A percentile compares a stretch with the other conserved stretches of the same genome.
phyloP scores from a whole-genome alignment of 2,888 invertebrate genomes.

The Napeogenes sylphis region DNA sequence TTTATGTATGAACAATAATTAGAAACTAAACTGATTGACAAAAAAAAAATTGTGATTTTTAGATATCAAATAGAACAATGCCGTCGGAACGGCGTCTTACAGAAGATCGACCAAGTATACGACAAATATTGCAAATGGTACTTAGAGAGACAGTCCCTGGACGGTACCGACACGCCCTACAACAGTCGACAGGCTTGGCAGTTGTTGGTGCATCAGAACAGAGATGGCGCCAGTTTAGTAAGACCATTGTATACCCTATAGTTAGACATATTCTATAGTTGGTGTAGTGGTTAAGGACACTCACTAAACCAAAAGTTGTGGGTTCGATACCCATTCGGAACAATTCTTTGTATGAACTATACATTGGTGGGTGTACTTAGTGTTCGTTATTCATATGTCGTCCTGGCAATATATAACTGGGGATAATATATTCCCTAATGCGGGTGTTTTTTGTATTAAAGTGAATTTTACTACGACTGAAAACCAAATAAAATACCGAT shows the following conservation, averaged over 20 bases:
- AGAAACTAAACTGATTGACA: not conserved
- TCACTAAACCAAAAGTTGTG: too few relatives aligned
- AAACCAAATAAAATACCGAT: not conserved
- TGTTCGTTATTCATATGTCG: too few relatives aligned
- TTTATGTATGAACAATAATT: too few relatives aligned
- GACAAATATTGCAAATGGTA: conserved; percentile 82
- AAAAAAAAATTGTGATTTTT: not conserved
- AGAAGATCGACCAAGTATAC: conserved; percentile 81
- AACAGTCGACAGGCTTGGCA: conserved; percentile 88
- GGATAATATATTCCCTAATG: too few relatives aligned
- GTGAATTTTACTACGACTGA: too few relatives aligned
- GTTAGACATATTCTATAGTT: not conserved
- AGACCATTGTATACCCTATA: conserved; percentile 24
- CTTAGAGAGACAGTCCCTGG: conserved; percentile 53
- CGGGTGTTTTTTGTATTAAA: too few relatives aligned
- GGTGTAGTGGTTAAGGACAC: too few relatives aligned
- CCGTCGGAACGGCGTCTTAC: conserved; percentile 79
- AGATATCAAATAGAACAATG: conserved; percentile 82
- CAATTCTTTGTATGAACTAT: too few relatives aligned
- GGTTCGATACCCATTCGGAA: too few relatives aligned
- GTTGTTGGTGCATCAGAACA: conserved; percentile 73
- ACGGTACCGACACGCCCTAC: conserved; percentile 46
- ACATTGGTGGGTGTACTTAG: too few relatives aligned
- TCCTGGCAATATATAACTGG: too few relatives aligned
- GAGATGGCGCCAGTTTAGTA: conserved; percentile 77